phyloP scores from a whole-genome alignment of 2,888 invertebrate genomes.

The Drosophila borealis region DNA sequence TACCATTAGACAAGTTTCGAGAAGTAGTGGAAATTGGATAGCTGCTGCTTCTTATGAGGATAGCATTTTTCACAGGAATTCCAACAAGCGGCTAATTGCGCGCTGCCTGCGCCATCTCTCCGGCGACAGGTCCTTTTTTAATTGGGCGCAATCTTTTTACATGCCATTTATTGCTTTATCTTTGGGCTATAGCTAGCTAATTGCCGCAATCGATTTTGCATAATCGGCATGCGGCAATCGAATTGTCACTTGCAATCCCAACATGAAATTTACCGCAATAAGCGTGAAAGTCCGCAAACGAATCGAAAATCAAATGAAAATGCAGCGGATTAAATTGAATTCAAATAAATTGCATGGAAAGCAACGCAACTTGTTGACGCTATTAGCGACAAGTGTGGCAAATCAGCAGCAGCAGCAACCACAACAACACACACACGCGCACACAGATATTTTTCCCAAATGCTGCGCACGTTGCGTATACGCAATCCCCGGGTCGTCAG shows the following conservation, averaged over 20 bases:
- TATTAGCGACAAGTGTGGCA: conserved; percentile 65
- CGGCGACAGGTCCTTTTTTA: conserved; percentile 7
- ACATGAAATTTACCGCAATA: conserved; percentile 43
- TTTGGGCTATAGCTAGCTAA: conserved; percentile 37
- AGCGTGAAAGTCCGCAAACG: conserved; percentile 63
- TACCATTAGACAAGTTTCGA: conserved; percentile 15
- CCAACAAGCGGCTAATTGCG: conserved; percentile 36
- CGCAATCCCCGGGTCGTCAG: conserved; percentile 59
- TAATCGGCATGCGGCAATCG: conserved; percentile 53
- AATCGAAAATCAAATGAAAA: conserved; percentile 45
- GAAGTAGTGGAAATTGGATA: conserved; percentile 9
- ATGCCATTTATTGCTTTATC: conserved; percentile 20
- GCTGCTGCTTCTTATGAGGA: not conserved
- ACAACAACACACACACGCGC: conserved; percentile 4
- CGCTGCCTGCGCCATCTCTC: not conserved
- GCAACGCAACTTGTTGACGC: conserved; percentile 58
- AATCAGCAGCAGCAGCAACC: conserved; percentile 42
- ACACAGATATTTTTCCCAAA: conserved; percentile 8
- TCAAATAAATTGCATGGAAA: conserved; percentile 45
- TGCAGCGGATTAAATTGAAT: conserved; percentile 43
- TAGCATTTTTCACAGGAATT: conserved; percentile 8
- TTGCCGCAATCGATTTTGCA: conserved; percentile 60
- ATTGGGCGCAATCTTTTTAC: conserved; percentile 11
- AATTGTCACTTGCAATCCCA: conserved; percentile 53
- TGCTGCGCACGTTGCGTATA: conserved; percentile 65